Evolutionary conservation across 2,797 vertebrate species (phyloP), one percentile per base, ranked within the genome.

Genomic region (Enteromius viviparus): DNA sequence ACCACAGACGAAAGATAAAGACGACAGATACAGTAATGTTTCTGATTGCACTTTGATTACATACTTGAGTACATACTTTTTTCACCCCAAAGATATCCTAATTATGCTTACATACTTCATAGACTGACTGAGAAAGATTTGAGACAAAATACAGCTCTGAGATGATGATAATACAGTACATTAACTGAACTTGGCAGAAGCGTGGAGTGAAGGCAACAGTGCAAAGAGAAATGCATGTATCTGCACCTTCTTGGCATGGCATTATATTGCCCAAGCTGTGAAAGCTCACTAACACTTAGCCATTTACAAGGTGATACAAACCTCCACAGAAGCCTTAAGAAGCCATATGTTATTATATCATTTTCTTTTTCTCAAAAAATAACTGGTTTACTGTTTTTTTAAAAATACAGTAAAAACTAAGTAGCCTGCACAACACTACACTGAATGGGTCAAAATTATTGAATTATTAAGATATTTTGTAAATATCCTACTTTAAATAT

Each of bases 41-140:
- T 81, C 60, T 55, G 78, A 85, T 71, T 75, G 64, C 82, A 82
- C 82, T 80, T 84, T 6, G 53, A 86, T 21, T 74, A n/a, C n/a
- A n/a, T n/a, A n/a, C n/a, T n/a, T n/a, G n/a, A 26, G 19, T 32
- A 72, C 45, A 53, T 29, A 68, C 29, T 51, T 51, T 17, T 40
- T n/a, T n/a, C 12, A 10, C 10, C 55, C 29, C 66, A 65, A 23
- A 32, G 55, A 34, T 45, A 49, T 78, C 8, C 49, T 17, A 8
- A 72, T 71, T 86, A 68, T 19, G 47, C 15, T 6, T 21, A 69
- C 21, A 15, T 66, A 62, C 21, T 32, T 9, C 42, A 78, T 42
- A 26, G 78, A 78, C 66, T 15, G 58, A 83, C 21, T 26, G 15
- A 26, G 34, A 37, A 70, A 34, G 47, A 45, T 69, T 65, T 23